These are phyloP conservation scores for Drosophila grimshawi DNA, from an alignment of 1,140 invertebrate species.

Conservation along the genomic window DNA sequence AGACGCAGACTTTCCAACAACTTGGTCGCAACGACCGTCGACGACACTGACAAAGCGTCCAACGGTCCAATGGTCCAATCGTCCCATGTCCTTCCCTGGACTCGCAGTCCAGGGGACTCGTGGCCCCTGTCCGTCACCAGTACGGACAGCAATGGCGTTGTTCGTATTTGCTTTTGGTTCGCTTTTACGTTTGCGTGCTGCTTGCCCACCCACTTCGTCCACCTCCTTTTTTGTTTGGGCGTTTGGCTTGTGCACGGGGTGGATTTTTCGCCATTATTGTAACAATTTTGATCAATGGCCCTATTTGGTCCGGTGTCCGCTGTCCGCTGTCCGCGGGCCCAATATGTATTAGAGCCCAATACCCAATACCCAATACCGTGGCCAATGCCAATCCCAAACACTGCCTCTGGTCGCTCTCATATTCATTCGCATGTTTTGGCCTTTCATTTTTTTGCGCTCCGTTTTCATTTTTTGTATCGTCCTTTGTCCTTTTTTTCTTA, in stretches of 20 bases:
- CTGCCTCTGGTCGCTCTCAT: constrained; percentile 35
- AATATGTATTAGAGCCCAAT: constrained; percentile 6
- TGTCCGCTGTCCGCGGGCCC: constrained; percentile 16
- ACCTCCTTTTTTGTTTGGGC: constrained; percentile 18
- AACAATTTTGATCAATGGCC: constrained; percentile 83
- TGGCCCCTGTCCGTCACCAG: constrained; percentile 68
- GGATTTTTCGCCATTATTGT: constrained; percentile 83
- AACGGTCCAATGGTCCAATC: constrained; percentile 7
- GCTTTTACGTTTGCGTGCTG: constrained; percentile 8
- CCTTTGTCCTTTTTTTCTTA: constrained; percentile 41
- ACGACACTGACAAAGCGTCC: constrained; percentile 15
- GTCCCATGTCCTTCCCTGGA: constrained; percentile 29
- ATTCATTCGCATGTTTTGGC: constrained; percentile 55
- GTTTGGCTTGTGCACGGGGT: constrained; percentile 44
- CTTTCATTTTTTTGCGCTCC: constrained; percentile 12
- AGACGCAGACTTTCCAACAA: constrained; percentile 57
- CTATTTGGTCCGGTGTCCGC: constrained; percentile 66
- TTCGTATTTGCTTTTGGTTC: constrained; percentile 33
- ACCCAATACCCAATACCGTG: constrained; percentile 9
- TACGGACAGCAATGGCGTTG: constrained; percentile 52
- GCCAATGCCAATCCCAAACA: constrained; percentile 26
- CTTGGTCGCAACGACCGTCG: constrained; percentile 24
- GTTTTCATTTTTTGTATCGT: constrained; percentile 14
- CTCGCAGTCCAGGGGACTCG: not conserved
- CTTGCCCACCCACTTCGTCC: not conserved